Base-by-base conservation (phyloP, 1,140 invertebrate species). In the Hycleus phaleratus region DNA sequence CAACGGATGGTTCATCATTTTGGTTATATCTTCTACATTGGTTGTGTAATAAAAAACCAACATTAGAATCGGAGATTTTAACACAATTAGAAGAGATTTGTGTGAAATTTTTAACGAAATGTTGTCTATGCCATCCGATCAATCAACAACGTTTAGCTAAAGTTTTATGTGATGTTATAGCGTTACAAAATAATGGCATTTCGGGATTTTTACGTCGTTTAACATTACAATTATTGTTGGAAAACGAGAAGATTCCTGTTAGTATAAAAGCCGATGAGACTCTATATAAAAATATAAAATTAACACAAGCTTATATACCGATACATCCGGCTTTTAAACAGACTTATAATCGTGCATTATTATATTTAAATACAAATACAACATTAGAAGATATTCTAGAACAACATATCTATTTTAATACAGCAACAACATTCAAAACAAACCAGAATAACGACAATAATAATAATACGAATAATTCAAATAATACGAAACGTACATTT, bases 191-290 rank as follows among this genome's bases (percentile, higher is more conserved):
- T 65, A 76, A 69, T 48, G 72, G 70, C n/a, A 87, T 95, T 61
- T 90, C 89, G 9, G 91, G 91, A 8, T 95, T 95, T 71, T 90
- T 90, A 8, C 81, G 92, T 18, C 82, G 91, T 55, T 74, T 96
- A 26, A 84, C 95, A 49, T 74, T 95, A 6, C 90, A 94, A 70
- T 76, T 95, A 25, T 76, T 95, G 11, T 74, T 95, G 42, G 90
- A 93, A 67, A 88, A 87, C 69, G 91, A 95, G 72, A 90, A 88
- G 63, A 82, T 90, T 40, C 77, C 84, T 7, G 85, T 92, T 25
- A 71, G 65, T 57, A 68, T 74, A 11, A 69, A 69, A 55, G 69
- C 69, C 1, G 67, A 69, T 48, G 74, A 77, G 70, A 65, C 73
- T 7, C 47, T 73, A 5, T 69, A 72, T 56, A 68, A 71, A 58